Evolutionary conservation across 2,888 invertebrate species (phyloP), one percentile per base, ranked within the genome.

Genomic region (Crossocerus cetratus): DNA sequence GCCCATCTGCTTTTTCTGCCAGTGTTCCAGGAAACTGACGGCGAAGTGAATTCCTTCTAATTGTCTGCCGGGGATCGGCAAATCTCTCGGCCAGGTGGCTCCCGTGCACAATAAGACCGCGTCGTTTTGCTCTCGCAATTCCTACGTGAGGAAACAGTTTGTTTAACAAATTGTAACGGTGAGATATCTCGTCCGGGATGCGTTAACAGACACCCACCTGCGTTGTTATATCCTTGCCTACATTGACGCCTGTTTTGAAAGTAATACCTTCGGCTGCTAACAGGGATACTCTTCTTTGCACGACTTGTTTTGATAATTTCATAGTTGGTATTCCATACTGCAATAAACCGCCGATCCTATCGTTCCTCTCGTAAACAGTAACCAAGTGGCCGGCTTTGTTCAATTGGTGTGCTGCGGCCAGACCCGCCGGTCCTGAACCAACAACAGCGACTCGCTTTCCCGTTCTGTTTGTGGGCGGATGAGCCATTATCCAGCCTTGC

Each of bases 291-390:
- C 99, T 93, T 4, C 99, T 92, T 86, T 96, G 96, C 0, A 99
- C 98, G 65, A 98, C 97, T 74, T 95, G 93, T 91, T 99, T 99
- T 87, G 97, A 95, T 11, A 99, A 92, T 91, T 99, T 99, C 99
- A 99, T 99, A 5, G 97, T 98, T 16, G 99, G 99, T 89, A 99
- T 99, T 70, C 99, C 99, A 91, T 99, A 99, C 88, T 98, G 97
- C 59, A 99, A 92, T 21, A 99, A 92, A 0, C 99, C 99, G 69
- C 99, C 99, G 2, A 97, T 92, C 11, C 98, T 94, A 91, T 99
- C 98, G 91, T 99, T 99, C 69, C 99, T 93, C 90, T 99, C 99
- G 91, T 96, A 99, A 49, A 99, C 98, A 0, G 98, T 98, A 0
- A 99, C 98, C n/a, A 92, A 91, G 92, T 99, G 99, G 0, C 99